Evolutionary conservation across 92 coral and sea anemone species (phyloP).

Genomic region (Palythoa heliodiscus): DNA sequence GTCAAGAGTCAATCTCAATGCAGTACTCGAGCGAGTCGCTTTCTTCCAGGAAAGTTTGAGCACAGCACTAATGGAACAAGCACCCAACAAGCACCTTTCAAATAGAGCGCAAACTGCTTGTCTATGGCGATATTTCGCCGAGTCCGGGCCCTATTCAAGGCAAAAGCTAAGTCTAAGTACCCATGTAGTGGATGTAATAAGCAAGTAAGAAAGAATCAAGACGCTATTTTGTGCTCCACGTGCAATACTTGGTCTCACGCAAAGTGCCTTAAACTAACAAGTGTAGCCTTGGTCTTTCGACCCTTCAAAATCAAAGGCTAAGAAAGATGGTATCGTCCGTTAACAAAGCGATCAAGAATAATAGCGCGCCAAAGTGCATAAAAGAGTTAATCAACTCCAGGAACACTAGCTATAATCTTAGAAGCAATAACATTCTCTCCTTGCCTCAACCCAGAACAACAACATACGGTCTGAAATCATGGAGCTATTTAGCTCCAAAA

Average conservation of each 20-base stretch:
- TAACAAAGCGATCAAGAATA: too few relatives aligned
- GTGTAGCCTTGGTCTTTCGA: not conserved
- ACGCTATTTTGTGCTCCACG: slow-evolving; percentile 55
- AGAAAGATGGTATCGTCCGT: too few relatives aligned
- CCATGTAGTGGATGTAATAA: slow-evolving; percentile 47
- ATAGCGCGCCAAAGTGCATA: too few relatives aligned
- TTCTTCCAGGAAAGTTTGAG: not conserved
- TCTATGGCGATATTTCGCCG: not conserved
- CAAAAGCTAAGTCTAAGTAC: not conserved
- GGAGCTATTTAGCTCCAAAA: too few relatives aligned
- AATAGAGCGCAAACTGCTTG: not conserved
- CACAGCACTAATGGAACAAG: not conserved
- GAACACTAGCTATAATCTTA: too few relatives aligned
- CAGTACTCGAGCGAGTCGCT: not conserved
- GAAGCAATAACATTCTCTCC: too few relatives aligned
- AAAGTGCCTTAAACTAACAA: slow-evolving; percentile 43
- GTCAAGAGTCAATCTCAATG: too few relatives aligned
- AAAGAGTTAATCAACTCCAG: too few relatives aligned
- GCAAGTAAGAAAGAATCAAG: slow-evolving; percentile 56
- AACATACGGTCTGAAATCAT: too few relatives aligned
- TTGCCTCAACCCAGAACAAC: too few relatives aligned
- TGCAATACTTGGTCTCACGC: slow-evolving; percentile 59
- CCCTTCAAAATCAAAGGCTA: too few relatives aligned
- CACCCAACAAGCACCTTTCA: not conserved
- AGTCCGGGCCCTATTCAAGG: not conserved